Evolutionary conservation across 2,113 vertebrate genomes (phyloP).

Genomic region (Oreochromis spilurus): DNA sequence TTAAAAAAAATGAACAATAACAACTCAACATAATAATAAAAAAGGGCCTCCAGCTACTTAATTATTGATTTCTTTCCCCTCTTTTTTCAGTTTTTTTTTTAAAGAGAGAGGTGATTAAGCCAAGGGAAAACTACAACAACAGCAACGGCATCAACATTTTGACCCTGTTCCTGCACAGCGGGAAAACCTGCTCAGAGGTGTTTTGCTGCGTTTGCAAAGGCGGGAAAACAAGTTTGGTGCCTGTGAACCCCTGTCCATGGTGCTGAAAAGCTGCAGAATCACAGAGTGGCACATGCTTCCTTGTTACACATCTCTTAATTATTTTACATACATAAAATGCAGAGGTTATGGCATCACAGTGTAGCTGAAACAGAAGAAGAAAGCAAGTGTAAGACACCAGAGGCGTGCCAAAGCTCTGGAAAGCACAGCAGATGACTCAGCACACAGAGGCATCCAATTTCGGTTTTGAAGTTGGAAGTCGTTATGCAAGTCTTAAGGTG

Average conservation of each 20-base stretch:
- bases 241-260: conserved; percentile 59
- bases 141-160: background rate
- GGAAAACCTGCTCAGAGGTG: background rate
- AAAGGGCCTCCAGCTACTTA: conserved; percentile 2
- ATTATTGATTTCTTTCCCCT: background rate
- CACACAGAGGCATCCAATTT: conserved; percentile 31
- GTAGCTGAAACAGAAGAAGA: background rate
- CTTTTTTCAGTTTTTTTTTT: background rate
- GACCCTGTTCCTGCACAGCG: background rate
- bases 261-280: conserved; percentile 47
- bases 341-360: background rate
- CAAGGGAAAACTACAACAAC: background rate
- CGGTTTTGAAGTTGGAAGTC: conserved; percentile 27
- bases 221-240: background rate
- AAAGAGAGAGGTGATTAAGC: background rate
- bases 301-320: background rate
- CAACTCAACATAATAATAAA: conserved; percentile 22
- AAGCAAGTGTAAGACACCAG: background rate
- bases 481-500: conserved; percentile 44
- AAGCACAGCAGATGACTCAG: conserved; percentile 46
- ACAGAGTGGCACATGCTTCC: background rate
- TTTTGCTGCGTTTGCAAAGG: background rate
- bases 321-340: background rate
- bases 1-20: background rate
- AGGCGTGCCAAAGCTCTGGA: conserved; percentile 1